Evolutionary conservation across 2,113 vertebrate species (phyloP).

Genomic region (Clupea harengus): DNA sequence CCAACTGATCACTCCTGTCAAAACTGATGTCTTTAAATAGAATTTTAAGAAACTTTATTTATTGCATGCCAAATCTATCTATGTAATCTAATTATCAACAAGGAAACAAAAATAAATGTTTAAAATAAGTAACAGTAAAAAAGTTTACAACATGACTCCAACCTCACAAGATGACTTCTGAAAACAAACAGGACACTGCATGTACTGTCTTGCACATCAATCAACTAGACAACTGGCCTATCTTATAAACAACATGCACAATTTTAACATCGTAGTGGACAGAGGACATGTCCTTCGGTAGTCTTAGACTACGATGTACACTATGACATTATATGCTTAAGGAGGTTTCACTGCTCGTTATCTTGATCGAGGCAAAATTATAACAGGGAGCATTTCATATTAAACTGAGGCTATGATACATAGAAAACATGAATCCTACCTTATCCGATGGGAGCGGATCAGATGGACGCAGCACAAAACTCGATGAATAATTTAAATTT

Average conservation of each 20-base stretch:
- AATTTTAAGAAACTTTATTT: background rate
- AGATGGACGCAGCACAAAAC: background rate
- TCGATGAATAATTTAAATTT: constrained; percentile 4
- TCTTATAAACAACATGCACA: background rate
- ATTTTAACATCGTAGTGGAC: background rate
- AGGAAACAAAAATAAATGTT: background rate
- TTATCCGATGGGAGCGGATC: background rate
- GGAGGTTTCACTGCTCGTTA: background rate
- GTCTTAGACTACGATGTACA: background rate
- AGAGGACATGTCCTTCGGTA: background rate
- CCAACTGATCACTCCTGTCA: background rate
- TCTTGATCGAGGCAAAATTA: background rate
- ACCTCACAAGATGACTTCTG: background rate
- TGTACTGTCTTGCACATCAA: background rate
- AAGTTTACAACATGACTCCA: background rate
- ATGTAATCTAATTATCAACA: background rate
- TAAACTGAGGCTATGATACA: background rate
- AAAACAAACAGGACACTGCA: background rate
- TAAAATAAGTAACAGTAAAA: background rate
- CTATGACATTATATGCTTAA: background rate
- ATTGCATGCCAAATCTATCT: background rate
- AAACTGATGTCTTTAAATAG: background rate
- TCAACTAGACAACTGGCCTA: background rate
- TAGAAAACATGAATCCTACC: background rate
- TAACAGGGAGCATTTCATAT: background rate